A percentile compares a stretch with the other conserved stretches of the same genome.
Conservation (phyloP, 2,113 vertebrate genomes). For the Crotalus horridus region DNA sequence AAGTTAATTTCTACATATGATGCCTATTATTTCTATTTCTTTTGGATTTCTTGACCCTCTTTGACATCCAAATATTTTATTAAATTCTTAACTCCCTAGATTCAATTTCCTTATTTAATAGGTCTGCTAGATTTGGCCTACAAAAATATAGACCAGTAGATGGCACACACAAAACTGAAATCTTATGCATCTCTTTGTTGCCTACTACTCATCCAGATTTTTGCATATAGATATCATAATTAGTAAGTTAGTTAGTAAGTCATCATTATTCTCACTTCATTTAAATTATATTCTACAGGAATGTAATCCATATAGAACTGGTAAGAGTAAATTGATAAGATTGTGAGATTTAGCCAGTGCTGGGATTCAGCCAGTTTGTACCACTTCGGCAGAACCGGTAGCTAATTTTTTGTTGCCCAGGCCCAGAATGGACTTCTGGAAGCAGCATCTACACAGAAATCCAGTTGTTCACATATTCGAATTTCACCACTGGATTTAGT, state of each 20-base stretch:
- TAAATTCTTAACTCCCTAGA: not conserved
- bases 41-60: not conserved
- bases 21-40: not conserved
- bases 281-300: not conserved
- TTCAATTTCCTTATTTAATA: not conserved
- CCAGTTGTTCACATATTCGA: no score
- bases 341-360: not conserved
- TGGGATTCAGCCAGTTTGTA: no score
- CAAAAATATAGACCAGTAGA: not conserved
- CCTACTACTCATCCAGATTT: not conserved
- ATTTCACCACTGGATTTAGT: not conserved
- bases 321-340: not conserved
- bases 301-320: not conserved
- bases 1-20: not conserved
- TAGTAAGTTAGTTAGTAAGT: not conserved
- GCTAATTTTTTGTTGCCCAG: no score
- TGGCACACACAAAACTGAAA: not conserved
- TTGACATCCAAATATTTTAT: not conserved
- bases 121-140: not conserved
- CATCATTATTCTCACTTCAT: not conserved
- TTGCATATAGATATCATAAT: not conserved
- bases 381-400: no score
- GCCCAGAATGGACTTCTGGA: no score
- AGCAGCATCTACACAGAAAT: no score
- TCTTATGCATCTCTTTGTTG: not conserved